These are phyloP conservation scores for Allenopithecus nigroviridis DNA, from an alignment of 2,797 vertebrate species.

Conservation along the genomic window DNA sequence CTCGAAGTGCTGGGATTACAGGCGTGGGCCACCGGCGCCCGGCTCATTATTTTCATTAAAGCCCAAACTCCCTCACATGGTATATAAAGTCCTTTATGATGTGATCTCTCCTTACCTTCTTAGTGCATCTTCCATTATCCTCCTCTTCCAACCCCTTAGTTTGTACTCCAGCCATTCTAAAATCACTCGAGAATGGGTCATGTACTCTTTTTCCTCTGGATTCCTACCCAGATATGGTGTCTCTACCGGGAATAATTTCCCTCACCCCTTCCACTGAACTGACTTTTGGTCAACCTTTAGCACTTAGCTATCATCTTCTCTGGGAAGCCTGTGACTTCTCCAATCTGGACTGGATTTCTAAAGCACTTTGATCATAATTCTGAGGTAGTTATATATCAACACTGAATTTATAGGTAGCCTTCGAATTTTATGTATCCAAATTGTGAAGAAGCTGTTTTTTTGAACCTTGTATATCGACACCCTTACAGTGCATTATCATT, in stretches of 20 bases:
- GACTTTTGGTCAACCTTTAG: neutral
- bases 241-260: neutral
- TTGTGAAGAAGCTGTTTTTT: conserved; percentile 5
- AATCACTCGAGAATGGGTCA: neutral
- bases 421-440: neutral
- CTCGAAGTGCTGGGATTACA: no score
- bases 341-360: neutral
- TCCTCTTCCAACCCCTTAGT: neutral
- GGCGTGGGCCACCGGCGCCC: no score
- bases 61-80: neutral
- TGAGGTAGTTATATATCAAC: neutral
- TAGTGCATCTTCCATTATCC: neutral
- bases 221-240: neutral
- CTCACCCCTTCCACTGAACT: neutral
- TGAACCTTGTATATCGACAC: neutral
- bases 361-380: neutral
- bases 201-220: neutral
- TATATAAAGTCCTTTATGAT: neutral
- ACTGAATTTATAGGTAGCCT: neutral
- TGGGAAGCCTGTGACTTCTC: conserved; percentile 5
- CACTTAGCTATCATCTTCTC: neutral
- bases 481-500: neutral
- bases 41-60: neutral
- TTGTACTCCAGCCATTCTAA: neutral
- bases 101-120: neutral